These are phyloP conservation scores for Carettochelys insculpta DNA, from an alignment of 2,113 vertebrate species.

Conservation along the genomic window DNA sequence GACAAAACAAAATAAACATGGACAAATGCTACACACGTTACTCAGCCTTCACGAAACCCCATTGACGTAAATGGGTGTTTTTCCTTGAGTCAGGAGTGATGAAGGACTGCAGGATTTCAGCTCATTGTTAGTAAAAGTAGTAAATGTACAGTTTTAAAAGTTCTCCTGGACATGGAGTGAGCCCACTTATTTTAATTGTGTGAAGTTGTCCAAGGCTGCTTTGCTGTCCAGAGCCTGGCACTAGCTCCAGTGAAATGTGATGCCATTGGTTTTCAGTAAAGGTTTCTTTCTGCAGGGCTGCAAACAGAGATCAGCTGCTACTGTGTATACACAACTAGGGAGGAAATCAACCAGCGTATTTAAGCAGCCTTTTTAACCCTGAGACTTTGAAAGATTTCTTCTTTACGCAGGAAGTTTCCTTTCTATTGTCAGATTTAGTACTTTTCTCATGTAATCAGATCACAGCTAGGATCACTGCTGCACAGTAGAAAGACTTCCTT, in stretches of 20 bases:
- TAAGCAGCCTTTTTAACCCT: constrained; percentile 81
- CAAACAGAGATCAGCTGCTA: constrained; percentile 85
- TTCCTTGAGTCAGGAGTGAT: neutral
- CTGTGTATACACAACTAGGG: constrained; percentile 82
- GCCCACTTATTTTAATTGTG: constrained; percentile 57
- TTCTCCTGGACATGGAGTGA: constrained; percentile 54
- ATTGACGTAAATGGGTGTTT: neutral
- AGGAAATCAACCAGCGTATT: constrained; percentile 80
- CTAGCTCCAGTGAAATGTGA: constrained; percentile 88
- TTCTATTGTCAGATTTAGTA: constrained; percentile 77
- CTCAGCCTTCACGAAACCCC: constrained; percentile 45
- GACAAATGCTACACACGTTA: constrained; percentile 45
- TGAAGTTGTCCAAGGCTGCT: constrained; percentile 82
- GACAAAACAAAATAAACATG: constrained; percentile 50
- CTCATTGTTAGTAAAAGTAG: neutral
- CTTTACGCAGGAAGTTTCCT: constrained; percentile 80
- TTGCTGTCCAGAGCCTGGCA: constrained; percentile 84
- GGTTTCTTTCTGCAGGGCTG: constrained; percentile 88
- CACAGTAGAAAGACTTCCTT: constrained; percentile 87
- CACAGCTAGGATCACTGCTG: constrained; percentile 85
- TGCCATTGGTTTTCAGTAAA: constrained; percentile 87
- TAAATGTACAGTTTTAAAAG: neutral
- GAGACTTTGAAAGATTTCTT: constrained; percentile 83
- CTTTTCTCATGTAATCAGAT: constrained; percentile 82
- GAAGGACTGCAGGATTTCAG: constrained; percentile 3